phyloP scores from a whole-genome alignment of 1,140 invertebrate genomes.

The Sinella curviseta region DNA sequence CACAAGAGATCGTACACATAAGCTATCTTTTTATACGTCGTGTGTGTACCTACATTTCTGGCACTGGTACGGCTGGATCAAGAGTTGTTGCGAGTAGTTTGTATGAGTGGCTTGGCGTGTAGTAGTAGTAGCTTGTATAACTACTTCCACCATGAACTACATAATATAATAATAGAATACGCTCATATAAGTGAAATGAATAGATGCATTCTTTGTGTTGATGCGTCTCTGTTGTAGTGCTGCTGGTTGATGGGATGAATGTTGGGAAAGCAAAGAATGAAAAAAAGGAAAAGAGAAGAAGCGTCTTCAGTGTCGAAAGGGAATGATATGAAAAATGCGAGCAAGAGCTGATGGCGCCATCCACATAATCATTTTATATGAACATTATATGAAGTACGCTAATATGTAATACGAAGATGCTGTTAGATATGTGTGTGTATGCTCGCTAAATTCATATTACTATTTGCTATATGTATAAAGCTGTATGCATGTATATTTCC shows the following conservation, averaged over 20 bases:
- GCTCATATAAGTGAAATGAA: conserved; percentile 18
- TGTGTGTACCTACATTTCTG: background rate
- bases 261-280: too few relatives aligned
- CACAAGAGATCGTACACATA: background rate
- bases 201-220: too few relatives aligned
- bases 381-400: background rate
- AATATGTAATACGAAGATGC: too few relatives aligned
- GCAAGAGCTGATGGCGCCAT: conserved; percentile 6
- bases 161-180: too few relatives aligned
- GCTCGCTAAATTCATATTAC: too few relatives aligned
- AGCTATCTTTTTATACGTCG: background rate
- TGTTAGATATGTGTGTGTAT: background rate
- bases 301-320: background rate
- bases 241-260: too few relatives aligned
- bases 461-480: too few relatives aligned
- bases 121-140: too few relatives aligned
- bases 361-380: background rate
- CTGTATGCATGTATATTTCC: too few relatives aligned
- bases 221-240: too few relatives aligned
- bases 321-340: conserved; percentile 11
- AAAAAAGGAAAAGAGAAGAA: background rate
- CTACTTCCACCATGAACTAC: too few relatives aligned
- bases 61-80: background rate
- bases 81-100: background rate
- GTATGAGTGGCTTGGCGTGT: too few relatives aligned